Evolutionary conservation across 2,888 invertebrate species (phyloP), one percentile per base, ranked within the genome.

Genomic region (Mythimna ferrago): DNA sequence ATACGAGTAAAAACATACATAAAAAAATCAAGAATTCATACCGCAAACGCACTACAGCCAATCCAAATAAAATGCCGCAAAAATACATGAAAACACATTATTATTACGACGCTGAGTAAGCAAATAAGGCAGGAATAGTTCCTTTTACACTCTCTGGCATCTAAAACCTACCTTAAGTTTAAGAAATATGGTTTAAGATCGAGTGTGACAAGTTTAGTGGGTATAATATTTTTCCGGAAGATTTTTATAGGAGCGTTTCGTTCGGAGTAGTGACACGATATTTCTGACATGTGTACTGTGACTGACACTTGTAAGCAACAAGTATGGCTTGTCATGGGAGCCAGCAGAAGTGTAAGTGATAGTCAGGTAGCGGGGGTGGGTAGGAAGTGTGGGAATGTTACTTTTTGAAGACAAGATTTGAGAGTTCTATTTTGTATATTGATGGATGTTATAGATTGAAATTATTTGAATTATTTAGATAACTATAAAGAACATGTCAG

Each of bases 51-150:
- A 80, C 78, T 81, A 75, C 73, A 61, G 35, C 57, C 76, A 80
- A 83, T 83, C 48, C 66, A 67, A 71, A 71, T 83, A 78, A 82
- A 82, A 82, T 66, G 61, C 78, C 53, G 61, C 71, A 83, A 73
- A 83, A 82, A 84, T 73, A 80, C 78, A 63, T 32, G 66, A 77
- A 87, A 88, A 85, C 79, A 86, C 84, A 85, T 86, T 88, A 85
- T 87, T 87, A 86, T 88, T 86, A 88, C 87, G 69, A 83, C 81
- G 76, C 87, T 83, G 85, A 88, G 87, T 88, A 83, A 81, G 84
- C 88, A 89, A 89, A 89, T 89, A 89, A 83, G 80, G 76, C 80
- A 82, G 79, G 79, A 87, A 89, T 87, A 89, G 82, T 82, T 82
- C 73, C 61, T 62, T 58, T 71, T 76, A 82, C 68, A 60, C 41